Conservation (phyloP, 2,113 vertebrate species). For the Dipodomys stephensi region DNA sequence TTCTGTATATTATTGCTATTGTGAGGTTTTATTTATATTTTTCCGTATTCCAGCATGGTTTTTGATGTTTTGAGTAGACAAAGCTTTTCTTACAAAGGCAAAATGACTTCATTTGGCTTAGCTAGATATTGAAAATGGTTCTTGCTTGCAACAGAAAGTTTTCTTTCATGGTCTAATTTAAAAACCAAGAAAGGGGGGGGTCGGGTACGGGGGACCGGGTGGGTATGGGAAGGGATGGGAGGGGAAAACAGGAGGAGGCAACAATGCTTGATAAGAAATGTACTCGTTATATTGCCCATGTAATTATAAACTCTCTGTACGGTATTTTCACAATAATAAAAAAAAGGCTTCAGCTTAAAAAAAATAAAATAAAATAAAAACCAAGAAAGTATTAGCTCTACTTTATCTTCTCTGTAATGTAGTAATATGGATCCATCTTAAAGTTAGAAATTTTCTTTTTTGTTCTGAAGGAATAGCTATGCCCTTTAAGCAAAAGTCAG, state of each 20-base stretch:
- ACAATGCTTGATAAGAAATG: no score
- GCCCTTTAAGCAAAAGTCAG: conserved; percentile 29
- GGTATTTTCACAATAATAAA: no score
- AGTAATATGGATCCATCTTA: background rate
- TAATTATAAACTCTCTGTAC: no score
- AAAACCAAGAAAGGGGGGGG: background rate
- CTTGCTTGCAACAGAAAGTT: conserved; percentile 1
- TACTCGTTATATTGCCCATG: no score
- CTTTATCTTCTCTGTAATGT: conserved; percentile 32
- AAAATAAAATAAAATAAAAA: no score
- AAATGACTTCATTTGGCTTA: conserved; percentile 10
- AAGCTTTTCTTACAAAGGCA: conserved; percentile 57
- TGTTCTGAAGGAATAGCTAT: background rate
- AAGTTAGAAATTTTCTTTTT: conserved; percentile 29
- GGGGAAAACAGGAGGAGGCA: no score
- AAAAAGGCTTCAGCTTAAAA: no score
- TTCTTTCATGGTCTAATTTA: conserved; percentile 23
- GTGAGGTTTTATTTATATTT: background rate
- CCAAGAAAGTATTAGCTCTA: background rate
- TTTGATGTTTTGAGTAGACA: background rate
- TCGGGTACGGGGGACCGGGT: no score
- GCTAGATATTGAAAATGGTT: background rate
- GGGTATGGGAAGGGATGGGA: no score
- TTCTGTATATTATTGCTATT: background rate
- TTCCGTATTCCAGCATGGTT: background rate